Evolutionary conservation across 1,140 invertebrate species (phyloP), one percentile per base, ranked within the genome.

Genomic region (Physella acuta): DNA sequence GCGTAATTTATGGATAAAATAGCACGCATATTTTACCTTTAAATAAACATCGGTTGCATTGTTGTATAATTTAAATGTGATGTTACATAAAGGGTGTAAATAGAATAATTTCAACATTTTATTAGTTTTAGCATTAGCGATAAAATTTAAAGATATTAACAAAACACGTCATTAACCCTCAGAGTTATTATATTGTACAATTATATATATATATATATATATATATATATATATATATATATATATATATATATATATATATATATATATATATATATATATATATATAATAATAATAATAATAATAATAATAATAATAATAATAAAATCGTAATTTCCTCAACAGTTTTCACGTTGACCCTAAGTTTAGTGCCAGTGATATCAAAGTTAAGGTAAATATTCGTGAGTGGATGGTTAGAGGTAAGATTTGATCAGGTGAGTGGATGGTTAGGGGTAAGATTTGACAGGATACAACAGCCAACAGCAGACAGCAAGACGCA

Each of bases 291-390:
- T 44, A 11, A 20, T 44, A 20, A 44, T 44, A 8, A 44, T 44
- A 20, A 44, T 20, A 44, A 8, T 8, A 20, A 44, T 20, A 8
- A 44, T 8, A 44, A 44, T 11, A 44, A 8, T 44, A 20, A 44
- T 44, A 11, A 44, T 44, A 20, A 11, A 11, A 44, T 44, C 20
- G 39, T 44, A 20, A 44, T 11, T 58, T 34, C 4, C 37, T 44
- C n/a, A n/a, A n/a, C 51, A 70, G 59, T 2, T 44, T 66, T 26
- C 1, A 56, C 36, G 52, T 63, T 16, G 52, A 14, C 3, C 51
- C 36, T 17, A 53, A 37, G 8, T 64, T 62, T 28, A 34, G 36
- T 51, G 52, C 30, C 33, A 71, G 17, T 33, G 52, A 63, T n/a
- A 30, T 64, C 31, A 44, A 31, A 39, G 36, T 56, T 16, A 28